Evolutionary conservation across 2,888 invertebrate species (phyloP).

Genomic region (Linnaemya tessellans): DNA sequence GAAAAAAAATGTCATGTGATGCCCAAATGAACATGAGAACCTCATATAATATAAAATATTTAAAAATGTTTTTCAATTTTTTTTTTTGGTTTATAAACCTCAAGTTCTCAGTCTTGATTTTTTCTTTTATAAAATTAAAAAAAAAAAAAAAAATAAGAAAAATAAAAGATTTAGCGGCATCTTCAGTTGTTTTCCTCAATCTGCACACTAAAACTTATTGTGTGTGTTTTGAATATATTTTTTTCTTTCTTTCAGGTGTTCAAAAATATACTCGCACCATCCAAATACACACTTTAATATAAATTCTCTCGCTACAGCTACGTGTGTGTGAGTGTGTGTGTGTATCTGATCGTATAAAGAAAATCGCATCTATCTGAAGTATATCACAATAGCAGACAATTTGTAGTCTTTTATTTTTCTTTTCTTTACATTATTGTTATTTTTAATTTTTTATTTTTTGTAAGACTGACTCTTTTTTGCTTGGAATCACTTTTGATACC

Average conservation of each 20-base stretch:
- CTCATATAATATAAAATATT: constrained; percentile 52
- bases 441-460: background rate
- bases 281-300: constrained; percentile 3
- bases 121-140: constrained; percentile 9
- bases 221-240: constrained; percentile 9
- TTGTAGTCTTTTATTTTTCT: constrained; percentile 74
- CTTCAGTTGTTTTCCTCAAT: constrained; percentile 49
- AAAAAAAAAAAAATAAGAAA: background rate
- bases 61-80: constrained; percentile 25
- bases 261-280: constrained; percentile 38
- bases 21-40: constrained; percentile 66
- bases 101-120: constrained; percentile 42
- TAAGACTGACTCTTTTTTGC: constrained; percentile 13
- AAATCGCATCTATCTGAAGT: constrained; percentile 46
- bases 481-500: constrained; percentile 77
- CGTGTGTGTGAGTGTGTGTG: background rate
- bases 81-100: constrained; percentile 49
- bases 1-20: constrained; percentile 68
- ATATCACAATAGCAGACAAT: constrained; percentile 75
- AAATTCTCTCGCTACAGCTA: constrained; percentile 18
- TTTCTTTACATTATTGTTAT: background rate
- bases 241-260: constrained; percentile 60
- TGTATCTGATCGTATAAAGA: constrained; percentile 17
- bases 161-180: constrained; percentile 46
- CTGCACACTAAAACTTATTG: background rate